A percentile compares a stretch with the other conserved stretches of the same genome.
These are phyloP conservation scores for Drosophila histrio DNA, from an alignment of 2,888 invertebrate species.

Conservation along the genomic window DNA sequence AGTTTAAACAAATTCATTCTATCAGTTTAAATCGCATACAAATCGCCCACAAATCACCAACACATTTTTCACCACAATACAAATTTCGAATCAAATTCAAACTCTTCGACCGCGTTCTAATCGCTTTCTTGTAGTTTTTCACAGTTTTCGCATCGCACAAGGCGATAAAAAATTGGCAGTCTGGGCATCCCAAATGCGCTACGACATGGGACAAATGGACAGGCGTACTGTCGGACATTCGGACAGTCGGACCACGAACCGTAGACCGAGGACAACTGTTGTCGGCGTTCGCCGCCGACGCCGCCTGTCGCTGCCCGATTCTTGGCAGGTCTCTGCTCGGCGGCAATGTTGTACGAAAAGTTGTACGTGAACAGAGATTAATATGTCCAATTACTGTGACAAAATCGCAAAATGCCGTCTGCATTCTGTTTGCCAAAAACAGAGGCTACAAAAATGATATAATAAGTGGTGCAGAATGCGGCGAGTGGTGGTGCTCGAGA, in stretches of 20 bases:
- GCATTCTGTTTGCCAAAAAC: constrained; percentile 64
- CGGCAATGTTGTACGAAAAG: constrained; percentile 47
- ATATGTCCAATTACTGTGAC: constrained; percentile 84
- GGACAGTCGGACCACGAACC: constrained; percentile 2
- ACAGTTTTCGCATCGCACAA: constrained; percentile 33
- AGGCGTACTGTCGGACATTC: constrained; percentile 2
- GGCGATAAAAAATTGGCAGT: constrained; percentile 67
- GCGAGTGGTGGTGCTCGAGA: constrained; percentile 26
- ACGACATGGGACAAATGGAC: constrained; percentile 35
- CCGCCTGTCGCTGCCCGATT: constrained; percentile 47
- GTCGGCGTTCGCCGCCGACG: constrained; percentile 29
- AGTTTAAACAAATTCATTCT: neutral
- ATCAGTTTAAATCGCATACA: constrained; percentile 1
- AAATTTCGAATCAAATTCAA: constrained; percentile 16
- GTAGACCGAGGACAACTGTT: constrained; percentile 34
- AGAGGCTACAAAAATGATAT: constrained; percentile 68
- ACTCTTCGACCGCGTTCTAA: constrained; percentile 27
- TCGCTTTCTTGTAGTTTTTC: constrained; percentile 32
- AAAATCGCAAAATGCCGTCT: constrained; percentile 82
- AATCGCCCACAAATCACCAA: constrained; percentile 21
- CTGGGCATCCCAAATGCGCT: constrained; percentile 52
- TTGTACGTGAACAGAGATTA: constrained; percentile 82
- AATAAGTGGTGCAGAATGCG: constrained; percentile 65
- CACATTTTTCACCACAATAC: neutral
- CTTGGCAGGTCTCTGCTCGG: constrained; percentile 56